A percentile compares a stretch with the other conserved stretches of the same genome.
Conservation (phyloP, 1,140 invertebrate species). For the Belonocnema kinseyi region DNA sequence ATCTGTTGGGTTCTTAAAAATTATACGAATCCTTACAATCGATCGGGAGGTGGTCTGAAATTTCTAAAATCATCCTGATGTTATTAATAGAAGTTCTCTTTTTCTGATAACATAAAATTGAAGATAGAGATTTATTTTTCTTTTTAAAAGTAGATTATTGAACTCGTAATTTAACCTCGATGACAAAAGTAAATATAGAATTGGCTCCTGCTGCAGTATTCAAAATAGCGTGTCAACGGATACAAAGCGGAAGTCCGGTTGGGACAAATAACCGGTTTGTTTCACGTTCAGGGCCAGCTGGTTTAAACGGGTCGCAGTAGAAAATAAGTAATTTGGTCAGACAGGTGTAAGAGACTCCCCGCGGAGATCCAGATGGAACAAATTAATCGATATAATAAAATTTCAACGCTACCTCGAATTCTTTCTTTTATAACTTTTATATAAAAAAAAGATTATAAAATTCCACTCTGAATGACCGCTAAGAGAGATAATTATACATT, state of each 20-base stretch:
- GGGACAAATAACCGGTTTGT: constrained; percentile 29
- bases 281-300: constrained; percentile 30
- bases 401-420: not conserved
- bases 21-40: too few species aligned
- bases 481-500: too few species aligned
- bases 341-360: constrained; percentile 13
- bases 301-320: constrained; percentile 9
- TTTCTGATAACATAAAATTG: not conserved
- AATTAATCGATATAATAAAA: not conserved
- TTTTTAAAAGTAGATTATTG: constrained; percentile 11
- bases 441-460: too few species aligned
- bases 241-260: constrained; percentile 29
- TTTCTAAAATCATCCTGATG: too few species aligned
- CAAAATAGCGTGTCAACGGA: constrained; percentile 26
- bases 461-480: too few species aligned
- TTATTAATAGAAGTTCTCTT: too few species aligned
- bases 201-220: constrained; percentile 14
- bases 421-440: too few species aligned
- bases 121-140: not conserved
- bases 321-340: constrained; percentile 27
- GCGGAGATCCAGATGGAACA: not conserved
- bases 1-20: too few species aligned
- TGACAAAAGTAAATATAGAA: constrained; percentile 24
- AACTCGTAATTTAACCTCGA: constrained; percentile 1
- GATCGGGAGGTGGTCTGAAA: too few species aligned